phyloP scores from a whole-genome alignment of 2,797 vertebrate genomes.

The Chiloscyllium punctatum region DNA sequence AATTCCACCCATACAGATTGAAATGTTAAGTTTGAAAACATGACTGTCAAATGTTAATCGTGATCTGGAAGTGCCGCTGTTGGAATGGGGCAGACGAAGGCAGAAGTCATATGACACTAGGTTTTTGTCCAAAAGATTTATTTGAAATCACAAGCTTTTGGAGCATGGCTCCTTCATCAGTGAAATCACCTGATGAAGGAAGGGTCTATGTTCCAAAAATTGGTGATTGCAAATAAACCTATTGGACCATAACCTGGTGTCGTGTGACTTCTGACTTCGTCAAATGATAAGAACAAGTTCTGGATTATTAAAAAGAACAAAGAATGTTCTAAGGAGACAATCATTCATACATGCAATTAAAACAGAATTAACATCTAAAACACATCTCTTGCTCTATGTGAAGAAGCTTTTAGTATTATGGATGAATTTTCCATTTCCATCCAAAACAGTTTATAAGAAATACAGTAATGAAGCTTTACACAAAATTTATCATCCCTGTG shows the following conservation, averaged over 20 bases:
- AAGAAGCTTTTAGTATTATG: not conserved
- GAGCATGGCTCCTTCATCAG: too few species aligned
- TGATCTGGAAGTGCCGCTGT: too few species aligned
- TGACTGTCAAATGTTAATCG: not conserved
- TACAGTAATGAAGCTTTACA: not conserved
- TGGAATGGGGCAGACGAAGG: too few species aligned
- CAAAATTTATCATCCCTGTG: not conserved
- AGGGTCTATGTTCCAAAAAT: too few species aligned
- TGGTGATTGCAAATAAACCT: too few species aligned
- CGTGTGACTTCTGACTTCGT: too few species aligned
- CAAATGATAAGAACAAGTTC: not conserved
- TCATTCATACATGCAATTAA: too few species aligned
- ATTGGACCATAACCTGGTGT: too few species aligned
- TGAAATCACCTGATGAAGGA: too few species aligned
- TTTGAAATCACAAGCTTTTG: too few species aligned
- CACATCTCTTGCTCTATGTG: not conserved
- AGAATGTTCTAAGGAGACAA: not conserved
- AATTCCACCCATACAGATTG: not conserved
- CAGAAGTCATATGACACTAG: too few species aligned
- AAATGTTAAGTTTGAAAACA: not conserved
- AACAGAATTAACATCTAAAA: not conserved
- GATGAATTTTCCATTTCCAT: not conserved
- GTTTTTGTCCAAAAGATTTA: too few species aligned
- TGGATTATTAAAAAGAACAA: not conserved
- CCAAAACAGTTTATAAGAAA: not conserved